Conservation (phyloP, 2,797 vertebrate genomes). For the Thaleichthys pacificus region DNA sequence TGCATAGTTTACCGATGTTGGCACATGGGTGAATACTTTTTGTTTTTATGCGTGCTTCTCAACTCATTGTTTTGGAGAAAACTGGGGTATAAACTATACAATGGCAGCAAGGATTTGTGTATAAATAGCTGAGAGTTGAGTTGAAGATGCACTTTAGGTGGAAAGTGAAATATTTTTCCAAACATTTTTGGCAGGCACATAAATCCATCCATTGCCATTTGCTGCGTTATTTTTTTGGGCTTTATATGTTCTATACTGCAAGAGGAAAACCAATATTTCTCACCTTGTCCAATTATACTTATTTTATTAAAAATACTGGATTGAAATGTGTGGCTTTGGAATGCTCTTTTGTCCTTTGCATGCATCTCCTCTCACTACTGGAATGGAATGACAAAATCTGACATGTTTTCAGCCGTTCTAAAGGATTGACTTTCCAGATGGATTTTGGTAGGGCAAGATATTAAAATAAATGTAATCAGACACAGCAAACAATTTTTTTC, state of each 20-base stretch:
- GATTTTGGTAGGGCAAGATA: no score
- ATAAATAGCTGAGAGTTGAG: neutral
- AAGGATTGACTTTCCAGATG: no score
- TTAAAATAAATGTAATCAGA: no score
- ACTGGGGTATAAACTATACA: neutral
- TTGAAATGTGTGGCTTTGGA: neutral
- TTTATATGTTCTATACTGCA: neutral
- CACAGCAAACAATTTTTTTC: no score
- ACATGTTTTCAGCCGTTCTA: no score
- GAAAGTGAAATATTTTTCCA: conserved; percentile 3
- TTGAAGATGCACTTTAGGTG: conserved; percentile 10
- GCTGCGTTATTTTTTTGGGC: conserved; percentile 1
- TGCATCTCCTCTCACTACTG: neutral
- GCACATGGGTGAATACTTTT: neutral
- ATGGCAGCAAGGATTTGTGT: no score
- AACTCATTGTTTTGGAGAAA: neutral
- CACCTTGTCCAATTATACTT: conserved; percentile 1
- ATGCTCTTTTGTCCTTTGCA: neutral
- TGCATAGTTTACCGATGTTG: neutral
- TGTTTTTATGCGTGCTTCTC: neutral
- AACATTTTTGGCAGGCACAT: neutral
- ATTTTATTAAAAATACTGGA: conserved; percentile 15
- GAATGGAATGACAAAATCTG: no score
- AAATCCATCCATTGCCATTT: neutral
- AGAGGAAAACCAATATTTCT: neutral